Percentiles rank a stretch among this genome's conserved stretches.
phyloP scores from a whole-genome alignment of 2,888 invertebrate species.

The Tubulanus polymorphus region DNA sequence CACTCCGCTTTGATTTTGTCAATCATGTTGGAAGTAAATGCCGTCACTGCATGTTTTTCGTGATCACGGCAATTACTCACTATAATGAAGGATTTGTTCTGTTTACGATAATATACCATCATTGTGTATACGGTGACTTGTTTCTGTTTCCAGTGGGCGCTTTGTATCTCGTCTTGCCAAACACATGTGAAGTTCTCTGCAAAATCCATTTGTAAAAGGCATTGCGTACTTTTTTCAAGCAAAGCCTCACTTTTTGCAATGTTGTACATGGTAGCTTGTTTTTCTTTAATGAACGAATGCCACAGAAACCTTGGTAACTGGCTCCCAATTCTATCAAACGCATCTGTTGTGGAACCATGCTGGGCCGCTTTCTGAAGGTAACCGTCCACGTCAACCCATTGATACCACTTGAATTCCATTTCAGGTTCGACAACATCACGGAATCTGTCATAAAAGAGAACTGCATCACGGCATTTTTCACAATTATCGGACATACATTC shows the following conservation, averaged over 20 bases:
- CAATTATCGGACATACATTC: slow-evolving; percentile 11
- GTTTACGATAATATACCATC: slow-evolving; percentile 16
- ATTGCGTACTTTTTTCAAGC: not conserved
- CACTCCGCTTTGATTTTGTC: not conserved
- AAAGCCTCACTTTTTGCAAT: slow-evolving; percentile 8
- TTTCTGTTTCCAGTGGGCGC: slow-evolving; percentile 18
- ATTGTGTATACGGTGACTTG: slow-evolving; percentile 16
- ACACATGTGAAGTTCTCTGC: slow-evolving; percentile 19
- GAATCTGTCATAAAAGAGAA: not conserved
- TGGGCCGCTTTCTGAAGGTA: slow-evolving; percentile 3
- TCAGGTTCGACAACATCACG: not conserved
- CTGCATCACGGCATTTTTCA: not conserved
- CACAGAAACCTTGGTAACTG: slow-evolving; percentile 6
- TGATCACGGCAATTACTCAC: not conserved
- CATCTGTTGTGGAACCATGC: slow-evolving; percentile 3
- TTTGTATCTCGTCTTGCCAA: slow-evolving; percentile 20
- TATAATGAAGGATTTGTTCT: slow-evolving; percentile 7
- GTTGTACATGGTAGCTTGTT: slow-evolving; percentile 6
- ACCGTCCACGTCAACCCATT: slow-evolving; percentile 4
- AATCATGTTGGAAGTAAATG: not conserved
- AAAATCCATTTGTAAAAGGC: slow-evolving; percentile 15
- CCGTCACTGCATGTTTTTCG: not conserved
- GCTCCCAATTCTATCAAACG: slow-evolving; percentile 1
- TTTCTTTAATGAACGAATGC: slow-evolving; percentile 10
- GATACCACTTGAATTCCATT: slow-evolving; percentile 5